Base-by-base conservation (phyloP, 2,888 invertebrate species). In the Pilophorus perplexus region DNA sequence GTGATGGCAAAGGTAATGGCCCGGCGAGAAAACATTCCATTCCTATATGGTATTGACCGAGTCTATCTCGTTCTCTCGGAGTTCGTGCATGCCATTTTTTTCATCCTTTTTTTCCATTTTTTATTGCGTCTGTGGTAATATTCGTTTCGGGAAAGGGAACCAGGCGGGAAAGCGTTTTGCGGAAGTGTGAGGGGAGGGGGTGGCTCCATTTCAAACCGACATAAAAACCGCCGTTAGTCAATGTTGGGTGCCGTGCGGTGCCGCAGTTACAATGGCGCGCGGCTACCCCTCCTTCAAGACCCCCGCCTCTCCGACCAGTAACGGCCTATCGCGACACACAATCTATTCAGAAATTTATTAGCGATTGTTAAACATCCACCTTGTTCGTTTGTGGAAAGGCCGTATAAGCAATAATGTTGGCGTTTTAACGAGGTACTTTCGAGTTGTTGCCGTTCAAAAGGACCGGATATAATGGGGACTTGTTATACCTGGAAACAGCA, bases 181-280 rank as follows among this genome's bases (percentile, higher is more conserved):
- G n/a, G n/a, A 40, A 22, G 5, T 20, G 3, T 20, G 48, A 22
- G 48, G 23, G 28, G n/a, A 48, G 46, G 20, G 14, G 27, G 6
- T 22, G 16, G 48, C 28, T 48, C 33, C 62, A 62, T 62, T 62
- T 46, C 62, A n/a, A 62, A 62, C 44, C 62, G 46, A 62, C 48
- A 62, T 62, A 62, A 46, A 62, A 62, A 62, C 62, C 44, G 46
- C 62, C 46, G 62, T 62, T 46, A 44, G 46, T 62, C 62, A 62
- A 62, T 20, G 27, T 46, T 33, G 44, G 42, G 10, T 62, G 62
- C 44, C 62, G 55, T 55, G 55, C 55, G 38, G 38, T 38, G 55
- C 38, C 33, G 38, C 55, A 37, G 55, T 55, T 55, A 55, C 38
- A 10, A 37, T 2, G 8, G n/a, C 38, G 22, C 55, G 6, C 33